Evolutionary conservation across 1,140 invertebrate genomes (phyloP).

Genomic region (Heliconius congener): DNA sequence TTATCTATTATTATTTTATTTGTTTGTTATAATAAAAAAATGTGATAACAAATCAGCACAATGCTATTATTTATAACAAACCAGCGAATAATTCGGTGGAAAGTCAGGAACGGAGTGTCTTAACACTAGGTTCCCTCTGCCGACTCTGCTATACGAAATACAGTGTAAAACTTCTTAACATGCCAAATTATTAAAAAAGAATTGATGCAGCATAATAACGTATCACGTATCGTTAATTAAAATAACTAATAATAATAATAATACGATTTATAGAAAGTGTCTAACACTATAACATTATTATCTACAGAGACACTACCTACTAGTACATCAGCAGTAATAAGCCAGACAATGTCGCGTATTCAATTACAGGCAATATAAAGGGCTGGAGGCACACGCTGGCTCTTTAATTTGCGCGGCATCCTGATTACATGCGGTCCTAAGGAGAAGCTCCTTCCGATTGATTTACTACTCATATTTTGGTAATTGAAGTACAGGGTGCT

Average conservation of each 20-base stretch:
- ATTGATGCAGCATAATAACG: too few species aligned
- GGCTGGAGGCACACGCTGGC: slow-evolving; percentile 17
- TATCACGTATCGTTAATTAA: too few species aligned
- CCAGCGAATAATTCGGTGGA: too few species aligned
- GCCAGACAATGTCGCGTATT: slow-evolving; percentile 31
- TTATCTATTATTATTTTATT: neutral
- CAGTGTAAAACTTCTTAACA: too few species aligned
- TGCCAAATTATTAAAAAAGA: too few species aligned
- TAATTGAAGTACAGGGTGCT: slow-evolving; percentile 33
- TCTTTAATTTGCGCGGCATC: slow-evolving; percentile 48
- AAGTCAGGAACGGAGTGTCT: too few species aligned
- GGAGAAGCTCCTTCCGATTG: slow-evolving; percentile 46
- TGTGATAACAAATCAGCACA: neutral
- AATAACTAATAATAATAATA: too few species aligned
- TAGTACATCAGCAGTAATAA: neutral
- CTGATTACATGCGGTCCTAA: slow-evolving; percentile 41
- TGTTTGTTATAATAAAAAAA: neutral
- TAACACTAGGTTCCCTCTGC: too few species aligned
- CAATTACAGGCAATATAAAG: slow-evolving; percentile 15
- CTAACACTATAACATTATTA: neutral
- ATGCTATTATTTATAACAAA: too few species aligned
- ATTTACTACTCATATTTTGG: slow-evolving; percentile 47
- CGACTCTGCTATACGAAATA: too few species aligned
- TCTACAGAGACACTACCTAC: neutral
- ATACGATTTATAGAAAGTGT: too few species aligned